A percentile compares a stretch with the other conserved stretches of the same genome.
Evolutionary conservation across 2,113 vertebrate genomes (phyloP).

Genomic region (Oostethus manadensis): DNA sequence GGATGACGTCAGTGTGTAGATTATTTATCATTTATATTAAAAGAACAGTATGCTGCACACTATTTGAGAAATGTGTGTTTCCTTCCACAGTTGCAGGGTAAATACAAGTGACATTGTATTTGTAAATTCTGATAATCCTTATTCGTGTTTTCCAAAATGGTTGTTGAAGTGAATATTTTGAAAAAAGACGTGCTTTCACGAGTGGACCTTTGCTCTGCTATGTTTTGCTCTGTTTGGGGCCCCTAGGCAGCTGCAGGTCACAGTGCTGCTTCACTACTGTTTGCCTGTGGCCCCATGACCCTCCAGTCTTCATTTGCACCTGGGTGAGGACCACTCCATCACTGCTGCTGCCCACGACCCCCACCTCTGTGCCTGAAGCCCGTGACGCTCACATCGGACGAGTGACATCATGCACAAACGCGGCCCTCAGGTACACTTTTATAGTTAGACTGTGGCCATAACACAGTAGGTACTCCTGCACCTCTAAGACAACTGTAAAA

Average conservation of each 20-base stretch:
- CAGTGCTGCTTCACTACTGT: conserved; percentile 66
- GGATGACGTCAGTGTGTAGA: background rate
- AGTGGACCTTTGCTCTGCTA: conserved; percentile 34
- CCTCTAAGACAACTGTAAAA: no score
- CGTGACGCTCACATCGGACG: conserved; percentile 38
- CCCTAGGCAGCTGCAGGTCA: conserved; percentile 63
- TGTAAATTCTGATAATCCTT: no score
- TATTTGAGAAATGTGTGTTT: background rate
- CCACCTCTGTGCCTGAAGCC: conserved; percentile 33
- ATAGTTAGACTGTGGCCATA: no score
- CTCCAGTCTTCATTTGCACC: conserved; percentile 70
- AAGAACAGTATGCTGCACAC: background rate
- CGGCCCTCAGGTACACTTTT: conserved; percentile 1
- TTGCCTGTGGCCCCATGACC: conserved; percentile 68
- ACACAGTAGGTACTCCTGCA: no score
- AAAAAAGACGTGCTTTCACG: conserved; percentile 13
- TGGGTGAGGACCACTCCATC: conserved; percentile 70
- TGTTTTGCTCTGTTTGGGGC: background rate
- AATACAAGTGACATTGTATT: background rate
- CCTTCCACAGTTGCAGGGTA: background rate
- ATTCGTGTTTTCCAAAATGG: no score
- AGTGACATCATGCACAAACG: background rate
- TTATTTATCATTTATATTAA: background rate
- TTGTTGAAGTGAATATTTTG: no score
- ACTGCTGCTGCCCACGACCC: conserved; percentile 28